Percentiles rank a stretch among this genome's conserved stretches.
These are phyloP conservation scores for Rotaria macrura DNA, from an alignment of 2,888 invertebrate species.

Conservation along the genomic window DNA sequence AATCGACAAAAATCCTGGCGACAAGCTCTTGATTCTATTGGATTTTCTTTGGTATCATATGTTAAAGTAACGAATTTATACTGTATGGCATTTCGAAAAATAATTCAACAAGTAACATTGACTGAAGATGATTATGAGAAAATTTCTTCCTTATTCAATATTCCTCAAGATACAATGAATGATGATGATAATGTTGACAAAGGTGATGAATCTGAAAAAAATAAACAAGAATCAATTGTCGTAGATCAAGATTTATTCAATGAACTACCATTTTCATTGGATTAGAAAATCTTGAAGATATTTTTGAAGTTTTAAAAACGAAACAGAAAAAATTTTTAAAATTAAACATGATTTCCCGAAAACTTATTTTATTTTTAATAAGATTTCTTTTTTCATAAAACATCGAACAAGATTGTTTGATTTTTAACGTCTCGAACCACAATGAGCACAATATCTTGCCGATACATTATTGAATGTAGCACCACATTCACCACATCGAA, in stretches of 20 bases:
- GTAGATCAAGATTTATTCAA: not conserved
- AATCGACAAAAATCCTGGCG: not conserved
- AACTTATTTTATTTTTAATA: not conserved
- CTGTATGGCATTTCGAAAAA: not conserved
- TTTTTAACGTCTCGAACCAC: not conserved
- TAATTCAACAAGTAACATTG: not conserved
- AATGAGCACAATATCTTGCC: not conserved
- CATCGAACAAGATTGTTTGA: not conserved
- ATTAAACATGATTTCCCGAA: not conserved
- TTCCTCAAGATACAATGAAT: not conserved
- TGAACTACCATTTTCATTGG: not conserved
- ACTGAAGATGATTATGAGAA: not conserved
- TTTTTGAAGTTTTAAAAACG: no score
- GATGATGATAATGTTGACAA: no score
- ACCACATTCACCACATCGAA: not conserved
- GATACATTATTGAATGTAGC: not conserved
- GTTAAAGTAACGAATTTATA: not conserved
- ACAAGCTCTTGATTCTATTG: not conserved
- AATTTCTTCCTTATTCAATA: not conserved
- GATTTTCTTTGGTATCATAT: not conserved
- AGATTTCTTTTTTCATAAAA: not conserved
- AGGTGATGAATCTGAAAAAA: not conserved
- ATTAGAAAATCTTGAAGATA: not conserved
- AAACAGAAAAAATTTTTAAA: no score
- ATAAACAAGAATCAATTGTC: not conserved